Conservation (phyloP, 2,888 invertebrate genomes). For the Anodontia alba region DNA sequence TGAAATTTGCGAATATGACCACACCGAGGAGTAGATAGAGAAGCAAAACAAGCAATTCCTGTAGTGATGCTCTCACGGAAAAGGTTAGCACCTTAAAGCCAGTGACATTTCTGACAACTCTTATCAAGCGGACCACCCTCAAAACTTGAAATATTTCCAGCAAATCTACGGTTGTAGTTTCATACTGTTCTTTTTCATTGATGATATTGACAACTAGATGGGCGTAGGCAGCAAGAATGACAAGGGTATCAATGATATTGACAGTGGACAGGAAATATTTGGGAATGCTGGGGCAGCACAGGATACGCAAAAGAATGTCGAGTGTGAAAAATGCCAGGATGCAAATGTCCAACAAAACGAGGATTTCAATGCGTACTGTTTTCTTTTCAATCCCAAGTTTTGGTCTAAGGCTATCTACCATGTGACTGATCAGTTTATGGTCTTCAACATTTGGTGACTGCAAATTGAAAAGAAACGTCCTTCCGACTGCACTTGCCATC, state of each 20-base stretch:
- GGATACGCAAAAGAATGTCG: constrained; percentile 51
- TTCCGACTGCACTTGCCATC: neutral
- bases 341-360: constrained; percentile 44
- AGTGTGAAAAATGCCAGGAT: constrained; percentile 59
- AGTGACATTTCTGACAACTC: constrained; percentile 58
- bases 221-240: constrained; percentile 55
- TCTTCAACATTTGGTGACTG: constrained; percentile 29
- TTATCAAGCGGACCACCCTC: constrained; percentile 60
- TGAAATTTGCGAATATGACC: constrained; percentile 63
- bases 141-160: constrained; percentile 59
- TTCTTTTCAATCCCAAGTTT: constrained; percentile 43
- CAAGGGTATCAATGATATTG: constrained; percentile 59
- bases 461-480: constrained; percentile 12
- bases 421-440: constrained; percentile 26
- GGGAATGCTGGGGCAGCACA: constrained; percentile 53
- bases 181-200: constrained; percentile 47
- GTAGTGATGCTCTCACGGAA: constrained; percentile 50
- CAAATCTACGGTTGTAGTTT: constrained; percentile 43
- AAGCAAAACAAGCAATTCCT: constrained; percentile 60
- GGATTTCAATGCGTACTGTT: constrained; percentile 48
- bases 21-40: constrained; percentile 59
- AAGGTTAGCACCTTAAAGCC: constrained; percentile 63
- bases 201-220: constrained; percentile 50
- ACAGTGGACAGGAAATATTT: constrained; percentile 54
- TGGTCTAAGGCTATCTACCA: constrained; percentile 40